Conservation (phyloP, 2,888 invertebrate species). For the Nymphalis urticae region DNA sequence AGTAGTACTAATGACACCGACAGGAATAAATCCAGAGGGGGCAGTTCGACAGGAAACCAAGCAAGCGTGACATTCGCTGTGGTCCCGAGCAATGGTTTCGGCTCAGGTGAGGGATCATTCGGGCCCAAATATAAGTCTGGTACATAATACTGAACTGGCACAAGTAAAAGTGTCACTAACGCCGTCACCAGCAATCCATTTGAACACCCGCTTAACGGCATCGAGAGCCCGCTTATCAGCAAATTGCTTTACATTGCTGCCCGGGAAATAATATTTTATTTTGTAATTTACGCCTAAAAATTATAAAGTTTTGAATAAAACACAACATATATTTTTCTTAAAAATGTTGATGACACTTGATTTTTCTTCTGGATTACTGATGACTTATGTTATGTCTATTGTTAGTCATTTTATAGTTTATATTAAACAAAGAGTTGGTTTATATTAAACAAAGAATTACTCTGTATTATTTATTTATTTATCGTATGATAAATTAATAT, state of each 20-base stretch:
- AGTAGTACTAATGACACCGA: conserved; percentile 51
- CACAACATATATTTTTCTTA: conserved; percentile 10
- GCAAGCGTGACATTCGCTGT: conserved; percentile 33
- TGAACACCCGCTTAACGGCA: conserved; percentile 61
- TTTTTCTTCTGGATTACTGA: conserved; percentile 16
- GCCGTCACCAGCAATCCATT: conserved; percentile 58
- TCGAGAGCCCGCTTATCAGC: conserved; percentile 35
- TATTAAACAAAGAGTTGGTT: too few relatives aligned
- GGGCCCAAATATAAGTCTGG: conserved; percentile 50
- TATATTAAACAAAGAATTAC: too few relatives aligned
- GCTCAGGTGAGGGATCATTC: conserved; percentile 42
- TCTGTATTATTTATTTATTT: too few relatives aligned
- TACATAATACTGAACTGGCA: conserved; percentile 64
- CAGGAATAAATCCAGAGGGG: conserved; percentile 59
- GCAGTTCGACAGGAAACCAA: conserved; percentile 47
- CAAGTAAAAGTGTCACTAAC: conserved; percentile 56
- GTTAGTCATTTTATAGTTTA: too few relatives aligned
- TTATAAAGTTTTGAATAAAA: conserved; percentile 15
- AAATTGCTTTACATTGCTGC: conserved; percentile 28
- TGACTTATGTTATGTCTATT: background rate
- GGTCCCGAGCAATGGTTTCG: conserved; percentile 12
- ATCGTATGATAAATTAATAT: too few relatives aligned
- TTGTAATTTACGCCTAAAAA: conserved; percentile 9
- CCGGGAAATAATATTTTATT: conserved; percentile 3
- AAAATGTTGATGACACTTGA: conserved; percentile 15